These are phyloP conservation scores for Brotogeris chrysoptera DNA, from an alignment of 2,797 vertebrate genomes.

Conservation along the genomic window DNA sequence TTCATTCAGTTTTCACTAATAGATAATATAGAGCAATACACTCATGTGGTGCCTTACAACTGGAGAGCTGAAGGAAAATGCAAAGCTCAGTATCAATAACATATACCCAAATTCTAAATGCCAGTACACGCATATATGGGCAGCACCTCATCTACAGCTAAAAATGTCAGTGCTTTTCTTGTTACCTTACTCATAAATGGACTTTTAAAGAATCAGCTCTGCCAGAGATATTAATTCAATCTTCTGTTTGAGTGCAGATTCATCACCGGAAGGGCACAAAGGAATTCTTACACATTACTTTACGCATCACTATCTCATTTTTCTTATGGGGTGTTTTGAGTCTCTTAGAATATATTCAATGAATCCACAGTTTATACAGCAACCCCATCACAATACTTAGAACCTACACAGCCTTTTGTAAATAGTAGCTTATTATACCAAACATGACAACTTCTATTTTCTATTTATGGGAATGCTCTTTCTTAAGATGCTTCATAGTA, in stretches of 20 bases:
- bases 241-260: neutral
- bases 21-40: neutral
- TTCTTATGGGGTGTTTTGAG: neutral
- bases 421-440: neutral
- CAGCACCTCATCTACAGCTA: neutral
- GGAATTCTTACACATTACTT: neutral
- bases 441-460: neutral
- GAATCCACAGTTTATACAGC: neutral
- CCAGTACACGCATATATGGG: neutral
- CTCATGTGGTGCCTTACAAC: neutral
- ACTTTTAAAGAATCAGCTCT: neutral
- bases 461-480: conserved; percentile 45
- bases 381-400: neutral
- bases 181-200: conserved; percentile 12
- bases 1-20: neutral
- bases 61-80: neutral
- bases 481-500: conserved; percentile 23
- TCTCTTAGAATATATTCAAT: neutral
- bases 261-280: neutral
- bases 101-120: neutral
- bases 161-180: neutral
- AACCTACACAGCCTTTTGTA: neutral
- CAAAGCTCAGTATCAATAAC: neutral
- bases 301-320: neutral
- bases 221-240: neutral